Base-by-base conservation (phyloP, 2,113 vertebrate species). In the Colius striatus region DNA sequence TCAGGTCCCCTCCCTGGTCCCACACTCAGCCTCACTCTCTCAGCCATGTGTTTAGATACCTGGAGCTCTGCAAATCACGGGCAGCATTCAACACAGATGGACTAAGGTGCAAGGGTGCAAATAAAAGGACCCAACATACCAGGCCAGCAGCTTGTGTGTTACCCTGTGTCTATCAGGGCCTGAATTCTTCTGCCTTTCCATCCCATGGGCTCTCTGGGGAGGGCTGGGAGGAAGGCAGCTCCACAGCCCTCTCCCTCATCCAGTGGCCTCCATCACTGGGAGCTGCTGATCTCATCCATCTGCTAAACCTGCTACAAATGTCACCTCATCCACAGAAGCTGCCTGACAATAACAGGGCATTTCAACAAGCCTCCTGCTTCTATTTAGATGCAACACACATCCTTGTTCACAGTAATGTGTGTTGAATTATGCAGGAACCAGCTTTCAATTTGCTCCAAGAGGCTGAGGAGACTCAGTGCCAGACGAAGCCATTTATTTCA, bases 401-500 rank as follows among this genome's bases (percentile, higher is more conserved):
- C 89, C 90, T 13, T 34, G 92, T 72, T 93, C 95, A 20, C 74
- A n/a, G 90, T 43, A 88, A 94, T 62, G 84, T 58, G 6, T 63
- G 91, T 30, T 97, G 96, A 97, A 97, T 97, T 96, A 96, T 97
- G 95, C 96, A 96, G 89, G 84, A 95, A 95, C 70, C 79, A 62
- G 89, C 92, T 91, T 97, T 94, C 96, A 92, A 94, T 96, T 93
- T 95, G 90, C 94, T 96, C 11, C 68, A 8, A 90, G 94, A 94
- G 95, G 84, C 94, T 75, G 94, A 87, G 83, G 95, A 96, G 94
- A 51, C 6, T 13, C 54, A 9, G 79, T 32, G 92, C 95, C 95
- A 97, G 96, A 96, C 72, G 81, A 94, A 94, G 95, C 94, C 95
- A 94, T 96, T 97, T 95, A 96, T 97, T 97, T 87, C 92, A 72